These are phyloP conservation scores for Engystomops pustulosus DNA, from an alignment of 2,113 vertebrate species.

Conservation along the genomic window DNA sequence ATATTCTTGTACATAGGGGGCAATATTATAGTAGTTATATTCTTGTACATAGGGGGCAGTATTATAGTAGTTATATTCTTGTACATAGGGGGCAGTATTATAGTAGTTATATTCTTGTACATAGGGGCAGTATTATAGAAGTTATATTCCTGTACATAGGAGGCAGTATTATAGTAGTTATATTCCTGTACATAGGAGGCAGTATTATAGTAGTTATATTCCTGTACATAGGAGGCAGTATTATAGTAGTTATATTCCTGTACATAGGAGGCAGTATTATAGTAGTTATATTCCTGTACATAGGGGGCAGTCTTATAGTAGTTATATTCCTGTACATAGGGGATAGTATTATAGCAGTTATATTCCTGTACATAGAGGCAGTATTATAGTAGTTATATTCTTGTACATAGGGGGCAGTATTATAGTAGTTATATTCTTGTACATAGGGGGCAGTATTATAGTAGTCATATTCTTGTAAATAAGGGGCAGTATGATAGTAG, in stretches of 20 bases:
- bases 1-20: neutral
- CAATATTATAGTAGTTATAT: constrained; percentile 9
- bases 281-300: too few species aligned
- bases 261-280: neutral
- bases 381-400: constrained; percentile 14
- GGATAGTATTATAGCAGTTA: neutral
- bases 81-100: neutral
- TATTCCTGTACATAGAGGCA: neutral
- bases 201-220: constrained; percentile 6
- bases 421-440: too few species aligned
- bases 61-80: constrained; percentile 18
- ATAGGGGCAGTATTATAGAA: neutral
- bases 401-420: too few species aligned
- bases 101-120: constrained; percentile 4
- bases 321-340: too few species aligned
- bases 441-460: too few species aligned
- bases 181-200: neutral
- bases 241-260: neutral
- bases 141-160: neutral
- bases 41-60: neutral
- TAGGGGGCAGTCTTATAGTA: too few species aligned
- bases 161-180: neutral
- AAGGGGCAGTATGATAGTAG: too few species aligned
- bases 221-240: neutral
- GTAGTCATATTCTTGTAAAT: too few species aligned